These are phyloP conservation scores for Limonius californicus DNA, from an alignment of 1,140 invertebrate genomes.

Conservation along the genomic window DNA sequence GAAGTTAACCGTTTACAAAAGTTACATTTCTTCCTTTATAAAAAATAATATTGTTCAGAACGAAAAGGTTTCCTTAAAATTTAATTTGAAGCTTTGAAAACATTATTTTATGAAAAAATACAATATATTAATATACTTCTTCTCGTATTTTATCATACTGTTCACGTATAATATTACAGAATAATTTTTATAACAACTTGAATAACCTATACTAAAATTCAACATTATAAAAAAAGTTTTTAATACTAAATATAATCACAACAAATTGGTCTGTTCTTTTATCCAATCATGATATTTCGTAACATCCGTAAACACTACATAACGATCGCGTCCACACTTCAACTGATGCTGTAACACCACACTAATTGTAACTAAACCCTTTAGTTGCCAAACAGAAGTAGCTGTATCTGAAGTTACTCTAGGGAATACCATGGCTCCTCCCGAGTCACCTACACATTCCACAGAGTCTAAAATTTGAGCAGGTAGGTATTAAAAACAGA, in stretches of 20 bases:
- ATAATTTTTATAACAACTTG: too few relatives aligned
- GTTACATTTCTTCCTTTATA: too few relatives aligned
- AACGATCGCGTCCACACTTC: slow-evolving; percentile 51
- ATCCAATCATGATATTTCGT: slow-evolving; percentile 41
- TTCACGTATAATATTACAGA: too few relatives aligned
- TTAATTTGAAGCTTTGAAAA: too few relatives aligned
- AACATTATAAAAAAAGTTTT: too few relatives aligned
- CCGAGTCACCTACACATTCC: slow-evolving; percentile 61
- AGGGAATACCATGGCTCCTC: slow-evolving; percentile 56
- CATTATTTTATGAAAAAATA: too few relatives aligned
- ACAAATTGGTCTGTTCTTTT: not conserved
- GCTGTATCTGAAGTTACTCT: slow-evolving; percentile 47
- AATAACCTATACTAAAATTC: too few relatives aligned
- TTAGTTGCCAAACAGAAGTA: slow-evolving; percentile 50
- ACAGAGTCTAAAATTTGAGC: slow-evolving; percentile 49
- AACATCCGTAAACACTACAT: slow-evolving; percentile 55
- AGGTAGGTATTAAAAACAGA: not conserved
- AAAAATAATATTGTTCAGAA: too few relatives aligned
- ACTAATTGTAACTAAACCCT: slow-evolving; percentile 54
- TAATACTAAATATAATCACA: not conserved
- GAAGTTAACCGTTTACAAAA: too few relatives aligned
- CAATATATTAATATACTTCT: too few relatives aligned
- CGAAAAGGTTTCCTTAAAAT: too few relatives aligned
- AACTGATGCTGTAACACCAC: slow-evolving; percentile 42
- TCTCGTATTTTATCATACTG: too few relatives aligned